phyloP scores from a whole-genome alignment of 2,797 vertebrate genomes.

The Danio tinwini region DNA sequence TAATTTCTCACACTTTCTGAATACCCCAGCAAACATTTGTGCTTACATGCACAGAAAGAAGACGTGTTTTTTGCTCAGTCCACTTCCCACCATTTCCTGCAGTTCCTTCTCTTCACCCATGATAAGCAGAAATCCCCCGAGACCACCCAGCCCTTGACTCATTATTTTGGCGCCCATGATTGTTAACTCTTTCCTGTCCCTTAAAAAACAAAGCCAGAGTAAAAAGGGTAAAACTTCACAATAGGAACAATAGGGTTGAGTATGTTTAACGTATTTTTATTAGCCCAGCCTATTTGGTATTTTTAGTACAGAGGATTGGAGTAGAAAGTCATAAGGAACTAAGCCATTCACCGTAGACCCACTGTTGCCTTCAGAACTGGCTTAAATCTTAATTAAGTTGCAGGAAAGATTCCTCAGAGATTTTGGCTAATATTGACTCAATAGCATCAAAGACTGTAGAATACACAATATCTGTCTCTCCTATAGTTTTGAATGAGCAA shows the following conservation, averaged over 20 bases:
- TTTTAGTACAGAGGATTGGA: slow-evolving; percentile 56
- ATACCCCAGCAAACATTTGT: not conserved
- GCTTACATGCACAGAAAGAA: slow-evolving; percentile 22
- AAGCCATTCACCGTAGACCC: not conserved
- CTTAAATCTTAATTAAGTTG: no score
- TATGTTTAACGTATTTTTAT: slow-evolving; percentile 38
- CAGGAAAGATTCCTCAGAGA: no score
- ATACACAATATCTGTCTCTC: no score
- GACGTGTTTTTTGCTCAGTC: slow-evolving; percentile 55
- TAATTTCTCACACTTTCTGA: not conserved
- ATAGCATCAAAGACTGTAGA: no score
- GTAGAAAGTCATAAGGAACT: not conserved
- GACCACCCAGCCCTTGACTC: slow-evolving; percentile 65
- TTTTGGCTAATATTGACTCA: no score
- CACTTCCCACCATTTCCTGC: slow-evolving; percentile 69
- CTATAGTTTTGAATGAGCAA: no score
- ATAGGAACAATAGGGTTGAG: slow-evolving; percentile 54
- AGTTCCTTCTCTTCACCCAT: slow-evolving; percentile 63
- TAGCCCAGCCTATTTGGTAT: slow-evolving; percentile 28
- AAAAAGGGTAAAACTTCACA: slow-evolving; percentile 48
- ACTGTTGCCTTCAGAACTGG: no score
- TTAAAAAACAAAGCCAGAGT: slow-evolving; percentile 63
- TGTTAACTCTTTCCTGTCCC: slow-evolving; percentile 78
- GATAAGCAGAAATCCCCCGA: slow-evolving; percentile 70
- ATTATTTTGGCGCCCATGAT: slow-evolving; percentile 68